Conservation (phyloP, 2,113 vertebrate genomes). For the Dolichallabes microphthalmus region DNA sequence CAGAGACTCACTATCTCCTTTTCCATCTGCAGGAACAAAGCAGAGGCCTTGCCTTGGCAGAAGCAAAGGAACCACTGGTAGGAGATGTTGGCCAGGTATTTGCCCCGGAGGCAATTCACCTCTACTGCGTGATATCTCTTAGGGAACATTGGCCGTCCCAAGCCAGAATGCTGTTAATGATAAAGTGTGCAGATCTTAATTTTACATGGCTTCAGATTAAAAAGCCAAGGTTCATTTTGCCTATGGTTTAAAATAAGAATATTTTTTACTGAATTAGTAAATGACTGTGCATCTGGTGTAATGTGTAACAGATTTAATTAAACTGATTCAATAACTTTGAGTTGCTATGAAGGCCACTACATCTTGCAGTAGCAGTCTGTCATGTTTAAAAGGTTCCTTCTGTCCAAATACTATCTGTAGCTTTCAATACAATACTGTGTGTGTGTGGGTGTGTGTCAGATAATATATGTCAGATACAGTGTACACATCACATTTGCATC, state of each 20-base stretch:
- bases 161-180: conserved; percentile 10
- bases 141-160: not conserved
- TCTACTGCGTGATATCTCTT: not conserved
- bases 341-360: not conserved
- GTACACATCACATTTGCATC: not conserved
- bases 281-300: not conserved
- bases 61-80: conserved; percentile 52
- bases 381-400: not conserved
- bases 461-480: not conserved
- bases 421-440: too few relatives aligned
- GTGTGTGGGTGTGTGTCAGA: too few relatives aligned
- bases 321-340: not conserved
- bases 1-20: conserved; percentile 64
- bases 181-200: not conserved
- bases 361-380: not conserved
- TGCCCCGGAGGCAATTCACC: conserved; percentile 56
- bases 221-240: not conserved
- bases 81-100: conserved; percentile 67
- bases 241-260: not conserved
- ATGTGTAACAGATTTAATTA: not conserved
- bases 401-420: not conserved
- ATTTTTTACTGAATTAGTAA: not conserved
- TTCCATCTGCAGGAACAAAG: conserved; percentile 68
- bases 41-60: conserved; percentile 58
- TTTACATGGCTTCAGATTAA: not conserved